Evolutionary conservation across 2,888 invertebrate species (phyloP).

Genomic region (Platycheirus albimanus): DNA sequence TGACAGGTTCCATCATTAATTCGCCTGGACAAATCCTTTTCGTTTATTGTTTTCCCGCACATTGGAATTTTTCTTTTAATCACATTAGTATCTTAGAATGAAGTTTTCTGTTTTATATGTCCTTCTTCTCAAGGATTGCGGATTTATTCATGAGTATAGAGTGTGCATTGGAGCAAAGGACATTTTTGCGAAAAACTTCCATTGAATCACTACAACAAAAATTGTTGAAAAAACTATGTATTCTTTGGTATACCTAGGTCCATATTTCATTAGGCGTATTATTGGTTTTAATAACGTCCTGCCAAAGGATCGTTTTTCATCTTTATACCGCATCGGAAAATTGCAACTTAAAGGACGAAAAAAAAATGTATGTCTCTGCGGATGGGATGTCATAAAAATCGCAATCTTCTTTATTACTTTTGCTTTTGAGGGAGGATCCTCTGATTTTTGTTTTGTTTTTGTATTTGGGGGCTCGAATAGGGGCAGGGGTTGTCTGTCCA

Average conservation of each 20-base stretch:
- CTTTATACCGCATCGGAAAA: conserved; percentile 40
- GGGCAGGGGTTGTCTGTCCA: too few species aligned
- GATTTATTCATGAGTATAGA: conserved; percentile 68
- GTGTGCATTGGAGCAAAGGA: conserved; percentile 63
- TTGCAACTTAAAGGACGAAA: conserved; percentile 8
- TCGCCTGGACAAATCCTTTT: conserved; percentile 63
- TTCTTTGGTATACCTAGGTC: conserved; percentile 17
- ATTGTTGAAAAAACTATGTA: conserved; percentile 50
- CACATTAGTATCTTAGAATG: conserved; percentile 63
- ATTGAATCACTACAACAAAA: too few species aligned
- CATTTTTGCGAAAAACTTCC: conserved; percentile 46
- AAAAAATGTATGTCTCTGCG: not conserved
- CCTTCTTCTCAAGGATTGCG: conserved; percentile 20
- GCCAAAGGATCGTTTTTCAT: conserved; percentile 50
- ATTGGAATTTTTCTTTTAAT: conserved; percentile 66
- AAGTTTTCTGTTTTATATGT: conserved; percentile 43
- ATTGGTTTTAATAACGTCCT: conserved; percentile 56
- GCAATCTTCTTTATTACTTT: conserved; percentile 65
- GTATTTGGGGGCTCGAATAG: not conserved
- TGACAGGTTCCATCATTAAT: conserved; percentile 70
- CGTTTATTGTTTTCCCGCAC: conserved; percentile 62
- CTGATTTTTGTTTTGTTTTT: too few species aligned
- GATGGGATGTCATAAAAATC: conserved; percentile 67
- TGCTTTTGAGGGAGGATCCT: conserved; percentile 37
- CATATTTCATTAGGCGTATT: conserved; percentile 61